Conservation (phyloP, 2,113 vertebrate species). For the Prunella himalayana region DNA sequence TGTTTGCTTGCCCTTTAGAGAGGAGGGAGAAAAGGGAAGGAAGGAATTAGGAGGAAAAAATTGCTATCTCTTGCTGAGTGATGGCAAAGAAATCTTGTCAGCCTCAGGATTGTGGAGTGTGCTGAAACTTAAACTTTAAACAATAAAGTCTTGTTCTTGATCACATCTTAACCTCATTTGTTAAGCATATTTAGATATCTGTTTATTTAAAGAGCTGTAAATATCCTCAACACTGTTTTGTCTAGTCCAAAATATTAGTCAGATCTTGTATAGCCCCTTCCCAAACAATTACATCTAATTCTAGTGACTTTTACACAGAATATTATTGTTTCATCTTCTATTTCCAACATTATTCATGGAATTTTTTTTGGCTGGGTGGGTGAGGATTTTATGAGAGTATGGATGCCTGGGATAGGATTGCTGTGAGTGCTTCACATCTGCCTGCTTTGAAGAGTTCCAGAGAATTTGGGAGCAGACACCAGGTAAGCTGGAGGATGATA, state of each 20-base stretch:
- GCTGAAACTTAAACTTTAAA: background rate
- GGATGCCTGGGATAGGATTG: background rate
- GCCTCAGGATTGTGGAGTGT: background rate
- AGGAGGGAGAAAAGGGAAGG: background rate
- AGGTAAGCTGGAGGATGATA: background rate
- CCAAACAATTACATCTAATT: background rate
- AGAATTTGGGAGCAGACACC: background rate
- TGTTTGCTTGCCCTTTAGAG: slow-evolving; percentile 49
- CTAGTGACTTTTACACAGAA: background rate
- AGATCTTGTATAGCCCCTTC: background rate
- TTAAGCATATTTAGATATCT: background rate
- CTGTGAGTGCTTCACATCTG: background rate
- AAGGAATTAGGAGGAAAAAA: background rate
- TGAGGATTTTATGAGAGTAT: background rate
- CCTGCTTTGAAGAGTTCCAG: background rate
- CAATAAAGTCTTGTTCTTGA: background rate
- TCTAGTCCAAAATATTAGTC: background rate
- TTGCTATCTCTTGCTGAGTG: background rate
- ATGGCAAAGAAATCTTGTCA: background rate
- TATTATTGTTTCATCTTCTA: background rate
- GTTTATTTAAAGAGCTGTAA: background rate
- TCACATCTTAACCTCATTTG: background rate
- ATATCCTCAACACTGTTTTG: background rate
- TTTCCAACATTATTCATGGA: background rate
- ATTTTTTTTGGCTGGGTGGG: background rate